These are phyloP conservation scores for Pipistrellus pipistrellus DNA, from an alignment of 2,797 vertebrate genomes.

Conservation along the genomic window DNA sequence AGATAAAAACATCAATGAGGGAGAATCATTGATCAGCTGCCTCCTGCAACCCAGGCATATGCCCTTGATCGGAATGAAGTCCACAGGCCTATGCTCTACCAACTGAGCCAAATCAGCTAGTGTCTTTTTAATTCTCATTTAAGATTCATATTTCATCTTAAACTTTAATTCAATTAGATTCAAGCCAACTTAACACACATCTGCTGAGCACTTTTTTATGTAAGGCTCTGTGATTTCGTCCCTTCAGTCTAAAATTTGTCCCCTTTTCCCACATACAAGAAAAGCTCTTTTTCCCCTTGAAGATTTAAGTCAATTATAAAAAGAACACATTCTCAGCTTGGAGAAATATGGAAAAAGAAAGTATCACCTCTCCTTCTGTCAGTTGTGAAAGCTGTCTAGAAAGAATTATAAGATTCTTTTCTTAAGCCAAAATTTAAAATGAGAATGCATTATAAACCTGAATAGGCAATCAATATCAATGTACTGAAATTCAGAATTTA, in stretches of 20 bases:
- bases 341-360: slow-evolving; percentile 41
- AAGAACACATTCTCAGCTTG: slow-evolving; percentile 29
- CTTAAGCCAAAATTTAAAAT: slow-evolving; percentile 8
- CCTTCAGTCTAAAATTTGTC: neutral
- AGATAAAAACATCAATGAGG: no score
- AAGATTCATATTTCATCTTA: neutral
- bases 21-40: no score
- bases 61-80: no score
- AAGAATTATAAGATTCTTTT: slow-evolving; percentile 43
- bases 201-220: neutral
- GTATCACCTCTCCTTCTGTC: neutral
- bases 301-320: slow-evolving; percentile 32
- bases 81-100: no score
- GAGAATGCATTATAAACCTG: neutral
- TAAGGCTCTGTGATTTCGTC: neutral
- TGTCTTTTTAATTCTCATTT: slow-evolving; percentile 20
- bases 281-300: neutral
- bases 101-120: no score
- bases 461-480: neutral
- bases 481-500: neutral
- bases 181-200: neutral
- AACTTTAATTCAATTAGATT: neutral
- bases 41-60: no score
- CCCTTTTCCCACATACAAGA: neutral
- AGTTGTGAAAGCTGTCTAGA: slow-evolving; percentile 38